These are phyloP conservation scores for Rotaria socialis DNA, from an alignment of 2,888 invertebrate species.

Conservation along the genomic window DNA sequence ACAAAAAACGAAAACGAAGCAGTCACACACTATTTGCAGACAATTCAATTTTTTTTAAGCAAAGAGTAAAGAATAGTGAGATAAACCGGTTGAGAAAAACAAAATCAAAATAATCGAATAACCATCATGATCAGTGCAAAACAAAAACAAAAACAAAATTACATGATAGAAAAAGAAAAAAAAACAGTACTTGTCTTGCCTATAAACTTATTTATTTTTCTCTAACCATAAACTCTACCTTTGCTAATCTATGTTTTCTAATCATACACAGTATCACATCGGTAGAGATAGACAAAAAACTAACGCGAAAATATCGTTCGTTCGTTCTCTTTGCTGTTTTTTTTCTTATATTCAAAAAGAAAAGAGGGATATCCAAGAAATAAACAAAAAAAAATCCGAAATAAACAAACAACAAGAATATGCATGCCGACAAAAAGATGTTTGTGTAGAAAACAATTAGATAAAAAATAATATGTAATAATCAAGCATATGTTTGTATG, in stretches of 20 bases:
- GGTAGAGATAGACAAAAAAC: constrained; percentile 2
- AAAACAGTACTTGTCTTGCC: constrained; percentile 29
- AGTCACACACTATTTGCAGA: constrained; percentile 37
- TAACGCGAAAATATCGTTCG: background rate
- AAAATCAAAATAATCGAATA: constrained; percentile 16
- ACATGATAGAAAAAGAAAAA: background rate
- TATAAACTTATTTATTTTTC: constrained; percentile 4
- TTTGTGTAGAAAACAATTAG: constrained; percentile 17
- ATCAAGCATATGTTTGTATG: constrained; percentile 16
- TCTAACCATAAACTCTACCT: constrained; percentile 29
- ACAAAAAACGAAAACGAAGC: constrained; percentile 6
- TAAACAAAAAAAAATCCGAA: background rate
- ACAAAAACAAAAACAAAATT: constrained; percentile 8
- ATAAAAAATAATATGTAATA: constrained; percentile 26
- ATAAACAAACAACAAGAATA: constrained; percentile 29
- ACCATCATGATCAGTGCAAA: constrained; percentile 23
- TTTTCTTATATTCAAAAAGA: constrained; percentile 2
- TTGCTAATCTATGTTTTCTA: constrained; percentile 18
- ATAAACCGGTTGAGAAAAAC: constrained; percentile 29
- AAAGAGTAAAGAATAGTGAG: constrained; percentile 19
- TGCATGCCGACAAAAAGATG: constrained; percentile 21
- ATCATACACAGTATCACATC: constrained; percentile 21
- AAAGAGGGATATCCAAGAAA: background rate
- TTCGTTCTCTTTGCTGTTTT: constrained; percentile 19
- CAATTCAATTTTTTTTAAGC: constrained; percentile 25